These are phyloP conservation scores for Megaustenia siamemsis DNA, from an alignment of 2,888 invertebrate genomes.

Conservation along the genomic window DNA sequence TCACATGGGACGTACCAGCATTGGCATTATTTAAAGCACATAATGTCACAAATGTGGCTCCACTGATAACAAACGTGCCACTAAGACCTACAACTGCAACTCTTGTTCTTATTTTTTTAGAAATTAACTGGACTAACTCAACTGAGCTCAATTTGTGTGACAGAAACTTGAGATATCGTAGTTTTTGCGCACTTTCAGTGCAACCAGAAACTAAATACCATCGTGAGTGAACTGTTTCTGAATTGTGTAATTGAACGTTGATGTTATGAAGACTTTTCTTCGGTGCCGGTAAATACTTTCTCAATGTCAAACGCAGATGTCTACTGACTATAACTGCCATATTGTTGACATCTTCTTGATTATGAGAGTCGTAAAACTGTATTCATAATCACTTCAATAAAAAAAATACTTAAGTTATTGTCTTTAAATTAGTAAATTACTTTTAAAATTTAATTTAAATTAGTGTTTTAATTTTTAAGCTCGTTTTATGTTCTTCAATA, in stretches of 20 bases:
- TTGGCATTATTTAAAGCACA: conserved; percentile 25
- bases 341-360: conserved; percentile 38
- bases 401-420: too few relatives aligned
- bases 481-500: too few relatives aligned
- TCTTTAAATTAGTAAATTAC: too few relatives aligned
- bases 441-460: too few relatives aligned
- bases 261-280: conserved; percentile 15
- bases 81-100: neutral
- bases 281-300: neutral
- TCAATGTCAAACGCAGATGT: conserved; percentile 29
- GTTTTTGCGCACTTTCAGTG: neutral
- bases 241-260: conserved; percentile 1
- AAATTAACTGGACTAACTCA: conserved; percentile 6
- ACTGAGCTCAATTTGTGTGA: neutral
- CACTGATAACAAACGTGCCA: conserved; percentile 1
- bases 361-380: conserved; percentile 25
- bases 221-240: neutral
- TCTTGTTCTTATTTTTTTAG: neutral
- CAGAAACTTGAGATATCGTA: neutral
- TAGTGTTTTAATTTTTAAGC: too few relatives aligned
- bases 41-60: neutral
- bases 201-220: neutral
- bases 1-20: conserved; percentile 29
- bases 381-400: too few relatives aligned
- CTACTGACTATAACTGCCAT: conserved; percentile 41